Conservation (phyloP, 2,888 invertebrate genomes). For the Caenorhabditis zanzibari region DNA sequence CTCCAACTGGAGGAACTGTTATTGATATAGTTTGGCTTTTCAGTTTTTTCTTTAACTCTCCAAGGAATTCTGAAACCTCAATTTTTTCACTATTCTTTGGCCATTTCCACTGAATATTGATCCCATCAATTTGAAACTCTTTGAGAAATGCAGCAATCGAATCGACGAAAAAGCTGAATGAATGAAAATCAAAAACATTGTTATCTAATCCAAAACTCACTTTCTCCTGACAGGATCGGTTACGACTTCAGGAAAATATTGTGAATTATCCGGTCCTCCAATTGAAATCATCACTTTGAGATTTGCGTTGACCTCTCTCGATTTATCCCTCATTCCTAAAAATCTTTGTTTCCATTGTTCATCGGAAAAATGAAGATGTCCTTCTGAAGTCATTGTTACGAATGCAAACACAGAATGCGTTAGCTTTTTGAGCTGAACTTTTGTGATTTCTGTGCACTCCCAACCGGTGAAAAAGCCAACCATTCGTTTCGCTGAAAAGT, state of each 20-base stretch:
- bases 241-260: neutral
- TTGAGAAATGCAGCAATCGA: slow-evolving; percentile 45
- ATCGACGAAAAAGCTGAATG: slow-evolving; percentile 45
- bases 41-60: neutral
- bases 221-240: slow-evolving; percentile 10
- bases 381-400: slow-evolving; percentile 63
- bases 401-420: slow-evolving; percentile 74
- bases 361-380: slow-evolving; percentile 60
- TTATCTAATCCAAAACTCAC: neutral
- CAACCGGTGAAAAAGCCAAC: slow-evolving; percentile 74
- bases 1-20: neutral
- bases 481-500: slow-evolving; percentile 31
- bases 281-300: slow-evolving; percentile 67
- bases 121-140: slow-evolving; percentile 67
- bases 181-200: neutral
- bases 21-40: neutral
- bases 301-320: slow-evolving; percentile 7
- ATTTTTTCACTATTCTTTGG: slow-evolving; percentile 67
- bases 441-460: slow-evolving; percentile 59
- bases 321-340: slow-evolving; percentile 36
- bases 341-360: slow-evolving; percentile 61
- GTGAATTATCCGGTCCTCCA: slow-evolving; percentile 59
- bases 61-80: slow-evolving; percentile 30
- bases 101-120: slow-evolving; percentile 74
- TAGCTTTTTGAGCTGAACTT: slow-evolving; percentile 54